phyloP scores from a whole-genome alignment of 2,113 vertebrate genomes.

The Odocoileus hemionus region DNA sequence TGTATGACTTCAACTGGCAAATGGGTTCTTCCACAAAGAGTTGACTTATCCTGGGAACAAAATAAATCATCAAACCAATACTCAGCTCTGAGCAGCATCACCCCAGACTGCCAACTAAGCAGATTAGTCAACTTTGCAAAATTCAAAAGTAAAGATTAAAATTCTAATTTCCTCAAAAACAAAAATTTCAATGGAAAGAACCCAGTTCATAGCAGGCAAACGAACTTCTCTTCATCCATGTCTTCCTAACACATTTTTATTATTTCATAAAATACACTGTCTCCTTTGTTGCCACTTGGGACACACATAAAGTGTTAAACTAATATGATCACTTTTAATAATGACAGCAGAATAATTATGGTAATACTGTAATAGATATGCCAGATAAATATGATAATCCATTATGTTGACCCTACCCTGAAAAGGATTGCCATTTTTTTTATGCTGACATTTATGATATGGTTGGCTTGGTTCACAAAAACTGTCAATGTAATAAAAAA shows the following conservation, averaged over 20 bases:
- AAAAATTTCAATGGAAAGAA: constrained; percentile 27
- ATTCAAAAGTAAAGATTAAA: constrained; percentile 17
- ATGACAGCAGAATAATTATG: constrained; percentile 34
- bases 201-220: background rate
- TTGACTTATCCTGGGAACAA: constrained; percentile 1
- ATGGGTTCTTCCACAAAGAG: constrained; percentile 9
- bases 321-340: constrained; percentile 20
- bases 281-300: constrained; percentile 21
- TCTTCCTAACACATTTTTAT: constrained; percentile 36
- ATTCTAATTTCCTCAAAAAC: constrained; percentile 39
- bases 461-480: constrained; percentile 13
- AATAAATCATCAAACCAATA: background rate
- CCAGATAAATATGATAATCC: background rate
- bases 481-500: constrained; percentile 30
- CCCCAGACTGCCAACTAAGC: background rate
- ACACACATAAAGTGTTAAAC: background rate
- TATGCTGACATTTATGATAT: constrained; percentile 12
- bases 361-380: background rate
- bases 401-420: background rate
- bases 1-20: constrained; percentile 1
- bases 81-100: background rate
- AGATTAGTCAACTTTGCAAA: constrained; percentile 8
- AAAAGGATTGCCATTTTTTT: constrained; percentile 28
- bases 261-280: constrained; percentile 39
- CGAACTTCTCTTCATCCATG: background rate